Percentiles rank a stretch among this genome's conserved stretches.
Evolutionary conservation across 2,888 invertebrate genomes (phyloP).

Genomic region (Synergus laeviventris): DNA sequence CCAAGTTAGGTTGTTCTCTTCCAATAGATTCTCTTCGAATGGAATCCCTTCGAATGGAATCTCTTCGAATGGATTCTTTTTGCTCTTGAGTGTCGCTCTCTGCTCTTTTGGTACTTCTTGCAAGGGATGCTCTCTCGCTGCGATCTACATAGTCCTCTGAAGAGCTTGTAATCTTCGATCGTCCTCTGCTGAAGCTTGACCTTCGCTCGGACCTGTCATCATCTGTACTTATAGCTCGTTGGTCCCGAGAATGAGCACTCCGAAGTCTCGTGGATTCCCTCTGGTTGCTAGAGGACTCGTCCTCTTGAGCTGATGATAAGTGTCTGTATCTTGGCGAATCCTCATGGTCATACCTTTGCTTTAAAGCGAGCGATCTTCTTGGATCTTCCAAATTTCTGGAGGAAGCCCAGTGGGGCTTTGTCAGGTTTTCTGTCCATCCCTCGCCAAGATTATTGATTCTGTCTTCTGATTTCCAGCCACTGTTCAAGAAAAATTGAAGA

Average conservation of each 20-base stretch:
- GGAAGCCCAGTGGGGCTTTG: conserved; percentile 59
- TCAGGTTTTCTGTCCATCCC: conserved; percentile 65
- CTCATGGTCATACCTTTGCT: conserved; percentile 52
- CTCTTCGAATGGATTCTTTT: conserved; percentile 38
- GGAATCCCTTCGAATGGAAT: conserved; percentile 22
- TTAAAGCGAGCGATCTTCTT: conserved; percentile 39
- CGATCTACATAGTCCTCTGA: conserved; percentile 66
- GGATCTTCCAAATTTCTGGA: conserved; percentile 51
- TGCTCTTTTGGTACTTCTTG: conserved; percentile 38
- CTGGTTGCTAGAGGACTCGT: conserved; percentile 48
- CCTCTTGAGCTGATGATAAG: conserved; percentile 51
- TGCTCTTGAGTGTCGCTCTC: conserved; percentile 37
- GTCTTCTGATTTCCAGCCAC: conserved; percentile 69
- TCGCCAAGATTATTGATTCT: conserved; percentile 65
- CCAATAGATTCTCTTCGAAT: conserved; percentile 33
- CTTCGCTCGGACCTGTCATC: conserved; percentile 64
- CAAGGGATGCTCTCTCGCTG: conserved; percentile 43
- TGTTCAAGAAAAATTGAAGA: conserved; percentile 13
- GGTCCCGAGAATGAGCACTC: conserved; percentile 49
- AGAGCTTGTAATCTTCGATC: conserved; percentile 66
- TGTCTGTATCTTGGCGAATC: conserved; percentile 50
- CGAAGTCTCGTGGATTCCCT: conserved; percentile 44
- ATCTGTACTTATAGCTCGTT: conserved; percentile 66
- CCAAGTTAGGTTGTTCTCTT: conserved; percentile 20
- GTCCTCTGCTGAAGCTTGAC: conserved; percentile 53